phyloP scores from a whole-genome alignment of 2,113 vertebrate species.

The Galemys pyrenaicus region DNA sequence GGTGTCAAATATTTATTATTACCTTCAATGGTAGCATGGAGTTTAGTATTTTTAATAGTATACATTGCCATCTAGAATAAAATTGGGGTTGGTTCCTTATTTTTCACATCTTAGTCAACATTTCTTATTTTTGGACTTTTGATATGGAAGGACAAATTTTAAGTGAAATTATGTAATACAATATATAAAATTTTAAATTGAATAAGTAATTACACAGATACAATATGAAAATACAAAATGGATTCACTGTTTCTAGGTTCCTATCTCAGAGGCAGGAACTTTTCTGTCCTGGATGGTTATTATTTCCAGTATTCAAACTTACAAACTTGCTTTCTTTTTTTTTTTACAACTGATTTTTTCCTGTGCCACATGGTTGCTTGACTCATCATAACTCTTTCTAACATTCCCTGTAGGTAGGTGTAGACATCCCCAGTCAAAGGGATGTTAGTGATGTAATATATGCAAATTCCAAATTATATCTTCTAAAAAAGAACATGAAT shows the following conservation, averaged over 20 bases:
- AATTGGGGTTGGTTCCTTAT: background rate
- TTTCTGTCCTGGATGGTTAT: background rate
- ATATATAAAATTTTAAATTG: background rate
- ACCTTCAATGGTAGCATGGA: background rate
- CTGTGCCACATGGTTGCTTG: background rate
- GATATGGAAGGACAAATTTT: background rate
- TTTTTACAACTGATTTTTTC: background rate
- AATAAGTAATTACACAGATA: background rate
- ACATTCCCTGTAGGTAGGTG: background rate
- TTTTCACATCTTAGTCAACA: too few species aligned
- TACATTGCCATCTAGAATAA: slow-evolving; percentile 8
- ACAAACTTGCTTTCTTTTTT: background rate
- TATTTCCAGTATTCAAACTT: background rate
- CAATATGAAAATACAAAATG: background rate
- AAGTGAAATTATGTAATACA: background rate
- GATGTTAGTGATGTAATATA: background rate
- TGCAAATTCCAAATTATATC: background rate
- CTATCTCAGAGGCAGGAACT: background rate
- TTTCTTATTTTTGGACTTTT: too few species aligned
- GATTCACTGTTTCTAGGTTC: background rate
- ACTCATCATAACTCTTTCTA: background rate
- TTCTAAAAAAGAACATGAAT: background rate
- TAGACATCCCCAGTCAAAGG: background rate
- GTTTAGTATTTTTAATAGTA: background rate
- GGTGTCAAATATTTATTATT: background rate